phyloP scores from a whole-genome alignment of 2,888 invertebrate genomes.

The Tryphoninae sp. region DNA sequence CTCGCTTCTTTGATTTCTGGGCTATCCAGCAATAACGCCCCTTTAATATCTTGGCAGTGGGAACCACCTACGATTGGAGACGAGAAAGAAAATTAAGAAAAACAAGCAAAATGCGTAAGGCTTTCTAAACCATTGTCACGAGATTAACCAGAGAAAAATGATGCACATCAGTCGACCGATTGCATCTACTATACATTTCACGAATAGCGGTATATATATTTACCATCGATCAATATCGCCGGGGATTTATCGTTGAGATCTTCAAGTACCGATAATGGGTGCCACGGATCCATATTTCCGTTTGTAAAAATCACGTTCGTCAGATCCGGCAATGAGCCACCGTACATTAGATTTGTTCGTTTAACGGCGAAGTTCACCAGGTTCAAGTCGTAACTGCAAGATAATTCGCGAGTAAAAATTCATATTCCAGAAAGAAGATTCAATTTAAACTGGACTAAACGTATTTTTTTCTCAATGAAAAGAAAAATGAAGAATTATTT shows the following conservation, averaged over 20 bases:
- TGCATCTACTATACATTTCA: neutral
- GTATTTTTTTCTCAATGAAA: neutral
- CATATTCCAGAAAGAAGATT: neutral
- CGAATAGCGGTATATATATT: constrained; percentile 66
- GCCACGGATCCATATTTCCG: constrained; percentile 85
- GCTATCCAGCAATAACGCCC: constrained; percentile 58
- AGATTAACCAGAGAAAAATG: neutral
- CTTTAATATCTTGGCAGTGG: constrained; percentile 71
- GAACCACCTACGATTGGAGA: constrained; percentile 69
- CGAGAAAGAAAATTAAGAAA: constrained; percentile 6
- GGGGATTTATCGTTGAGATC: constrained; percentile 76
- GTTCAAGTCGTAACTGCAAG: constrained; percentile 69
- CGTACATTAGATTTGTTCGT: constrained; percentile 82
- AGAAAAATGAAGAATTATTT: neutral
- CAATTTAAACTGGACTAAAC: neutral
- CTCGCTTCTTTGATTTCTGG: constrained; percentile 67
- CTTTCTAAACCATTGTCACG: neutral
- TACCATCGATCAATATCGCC: constrained; percentile 76
- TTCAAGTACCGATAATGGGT: constrained; percentile 82
- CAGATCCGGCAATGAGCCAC: constrained; percentile 82
- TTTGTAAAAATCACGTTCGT: constrained; percentile 84
- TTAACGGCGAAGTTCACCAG: constrained; percentile 79
- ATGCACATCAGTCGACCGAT: neutral
- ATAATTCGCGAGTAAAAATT: constrained; percentile 1
- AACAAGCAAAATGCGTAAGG: neutral